A percentile compares a stretch with the other conserved stretches of the same genome.
Conservation (phyloP, 2,888 invertebrate species). For the Microctonus brassicae region DNA sequence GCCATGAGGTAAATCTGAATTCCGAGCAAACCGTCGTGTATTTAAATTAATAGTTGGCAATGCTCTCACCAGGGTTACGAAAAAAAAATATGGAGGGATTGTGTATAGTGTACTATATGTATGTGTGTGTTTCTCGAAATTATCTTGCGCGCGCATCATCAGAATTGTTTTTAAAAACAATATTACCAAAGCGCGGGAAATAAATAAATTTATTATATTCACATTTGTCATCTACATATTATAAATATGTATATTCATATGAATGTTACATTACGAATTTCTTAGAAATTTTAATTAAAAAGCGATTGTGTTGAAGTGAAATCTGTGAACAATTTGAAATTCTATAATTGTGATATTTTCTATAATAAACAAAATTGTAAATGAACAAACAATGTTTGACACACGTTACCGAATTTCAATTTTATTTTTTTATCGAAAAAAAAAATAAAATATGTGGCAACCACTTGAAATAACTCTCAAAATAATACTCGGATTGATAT, state of each 20-base stretch:
- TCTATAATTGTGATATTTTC: too few relatives aligned
- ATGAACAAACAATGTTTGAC: not conserved
- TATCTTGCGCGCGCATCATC: not conserved
- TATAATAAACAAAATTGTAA: not conserved
- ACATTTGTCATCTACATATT: too few relatives aligned
- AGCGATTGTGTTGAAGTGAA: too few relatives aligned
- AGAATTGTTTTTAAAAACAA: not conserved
- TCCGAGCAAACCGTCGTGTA: conserved; percentile 55
- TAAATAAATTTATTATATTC: too few relatives aligned
- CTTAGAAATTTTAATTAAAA: too few relatives aligned
- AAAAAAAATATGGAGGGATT: not conserved
- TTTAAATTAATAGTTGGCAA: conserved; percentile 48
- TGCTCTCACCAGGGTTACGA: conserved; percentile 42
- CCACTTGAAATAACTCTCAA: conserved; percentile 43
- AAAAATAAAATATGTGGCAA: conserved; percentile 38
- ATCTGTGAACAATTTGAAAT: too few relatives aligned
- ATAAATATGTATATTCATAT: too few relatives aligned
- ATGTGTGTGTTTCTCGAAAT: too few relatives aligned
- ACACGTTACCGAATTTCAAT: not conserved
- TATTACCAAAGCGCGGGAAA: too few relatives aligned
- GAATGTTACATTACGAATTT: too few relatives aligned
- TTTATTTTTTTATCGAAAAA: not conserved
- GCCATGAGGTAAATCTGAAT: conserved; percentile 25
- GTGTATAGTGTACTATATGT: too few relatives aligned
- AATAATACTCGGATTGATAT: conserved; percentile 45